Percentiles rank a stretch among this genome's conserved stretches.
phyloP scores from a whole-genome alignment of 2,888 invertebrate genomes.

The Pemphredon lugubris region DNA sequence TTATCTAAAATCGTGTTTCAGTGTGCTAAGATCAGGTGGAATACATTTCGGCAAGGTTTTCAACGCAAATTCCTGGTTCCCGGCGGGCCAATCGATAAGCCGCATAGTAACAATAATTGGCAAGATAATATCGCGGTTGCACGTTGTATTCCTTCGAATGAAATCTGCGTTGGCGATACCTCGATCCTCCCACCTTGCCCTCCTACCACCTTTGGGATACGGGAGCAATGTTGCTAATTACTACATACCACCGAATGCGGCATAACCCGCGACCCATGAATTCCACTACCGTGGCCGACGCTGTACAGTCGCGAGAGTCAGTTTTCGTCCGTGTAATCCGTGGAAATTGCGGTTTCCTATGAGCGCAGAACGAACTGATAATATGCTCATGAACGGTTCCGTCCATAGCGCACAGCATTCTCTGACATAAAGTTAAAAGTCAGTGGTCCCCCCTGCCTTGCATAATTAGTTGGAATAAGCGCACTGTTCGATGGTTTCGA shows the following conservation, averaged over 20 bases:
- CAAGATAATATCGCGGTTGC: slow-evolving; percentile 56
- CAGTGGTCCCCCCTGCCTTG: neutral
- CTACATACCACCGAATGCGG: slow-evolving; percentile 79
- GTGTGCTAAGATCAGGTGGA: too few relatives aligned
- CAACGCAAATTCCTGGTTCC: neutral
- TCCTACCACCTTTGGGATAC: slow-evolving; percentile 60
- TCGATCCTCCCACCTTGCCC: slow-evolving; percentile 24
- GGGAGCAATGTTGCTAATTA: slow-evolving; percentile 79
- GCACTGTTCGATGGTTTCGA: neutral
- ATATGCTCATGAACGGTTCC: slow-evolving; percentile 38
- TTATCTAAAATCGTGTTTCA: too few relatives aligned
- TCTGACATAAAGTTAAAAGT: slow-evolving; percentile 31
- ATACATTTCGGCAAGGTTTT: too few relatives aligned
- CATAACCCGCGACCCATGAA: slow-evolving; percentile 79
- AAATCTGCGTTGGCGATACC: slow-evolving; percentile 54
- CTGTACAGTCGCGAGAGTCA: slow-evolving; percentile 60
- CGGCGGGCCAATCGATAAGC: slow-evolving; percentile 20
- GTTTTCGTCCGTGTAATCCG: slow-evolving; percentile 62
- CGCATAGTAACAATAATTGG: slow-evolving; percentile 49
- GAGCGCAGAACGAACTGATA: slow-evolving; percentile 62
- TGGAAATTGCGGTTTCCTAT: slow-evolving; percentile 64
- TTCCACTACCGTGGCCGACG: slow-evolving; percentile 68
- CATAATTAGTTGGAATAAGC: slow-evolving; percentile 11
- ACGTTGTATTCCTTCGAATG: slow-evolving; percentile 64
- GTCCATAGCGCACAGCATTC: slow-evolving; percentile 36